Base-by-base conservation (phyloP, 2,797 vertebrate genomes). In the Alfaro cultratus region DNA sequence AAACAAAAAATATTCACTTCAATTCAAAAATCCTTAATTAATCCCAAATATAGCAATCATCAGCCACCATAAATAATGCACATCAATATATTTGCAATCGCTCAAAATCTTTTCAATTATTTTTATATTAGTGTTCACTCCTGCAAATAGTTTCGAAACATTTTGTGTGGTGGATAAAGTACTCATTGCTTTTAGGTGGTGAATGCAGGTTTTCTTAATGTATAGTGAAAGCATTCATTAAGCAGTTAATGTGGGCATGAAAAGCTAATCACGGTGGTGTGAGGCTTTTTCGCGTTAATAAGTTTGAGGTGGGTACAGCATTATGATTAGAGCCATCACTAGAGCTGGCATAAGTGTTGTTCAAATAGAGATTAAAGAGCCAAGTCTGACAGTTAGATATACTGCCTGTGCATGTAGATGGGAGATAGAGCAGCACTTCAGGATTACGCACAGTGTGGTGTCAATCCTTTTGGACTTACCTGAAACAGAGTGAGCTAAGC, bases 331-430 rank as follows among this genome's bases (percentile, higher is more conserved):
- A 89, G 85, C 68, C 74, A 85, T 90, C 80, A 87, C 71, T 83
- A 46, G 83, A 87, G 82, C 73, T 70, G 46, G 81, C 85, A 77
- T 87, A 87, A 87, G 73, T 80, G 78, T 76, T 87, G 86, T 83
- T 91, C 79, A 75, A 85, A 87, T 78, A 75, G 83, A 92, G 87
- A 93, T 91, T 89, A 86, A 82, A 90, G 87, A 86, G 85, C 88
- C 68, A 74, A 73, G 76, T 88, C 89, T 86, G 89, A 87, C 83
- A 88, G 77, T 74, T 74, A 49, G 80, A 91, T 85, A 84, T 87
- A 80, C 75, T 84, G 81, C 68, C 86, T 5, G 74, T 79, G 83
- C 80, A 82, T 81, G 85, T 75, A 72, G 83, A 76, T 39, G 26
- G 70, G 29, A 83, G 79, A 75, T 83, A 31, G 71, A 84, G 55